Conservation (phyloP, 37 sponge, comb jelly and placozoan genomes). For the Petrosia ficiformis region DNA sequence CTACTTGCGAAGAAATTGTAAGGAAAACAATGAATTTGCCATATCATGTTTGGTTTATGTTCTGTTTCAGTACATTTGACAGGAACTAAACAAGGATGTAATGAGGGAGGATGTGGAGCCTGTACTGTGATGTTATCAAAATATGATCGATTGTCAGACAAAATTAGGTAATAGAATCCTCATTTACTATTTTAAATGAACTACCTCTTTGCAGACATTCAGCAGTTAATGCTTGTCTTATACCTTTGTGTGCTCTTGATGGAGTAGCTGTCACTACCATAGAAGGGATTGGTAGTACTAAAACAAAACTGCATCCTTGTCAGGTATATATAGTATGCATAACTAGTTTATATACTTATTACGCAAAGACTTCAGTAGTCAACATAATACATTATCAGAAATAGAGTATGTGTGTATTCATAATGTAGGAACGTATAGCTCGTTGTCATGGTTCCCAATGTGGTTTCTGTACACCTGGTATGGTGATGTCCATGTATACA, state of each 20-base stretch:
- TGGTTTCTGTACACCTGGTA: constrained; percentile 75
- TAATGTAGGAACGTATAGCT: constrained; percentile 56
- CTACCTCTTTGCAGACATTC: constrained; percentile 19
- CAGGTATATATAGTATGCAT: constrained; percentile 54
- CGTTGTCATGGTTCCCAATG: constrained; percentile 61
- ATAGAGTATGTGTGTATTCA: background rate
- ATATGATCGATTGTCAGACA: constrained; percentile 17
- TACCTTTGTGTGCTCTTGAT: constrained; percentile 76
- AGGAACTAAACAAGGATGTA: constrained; percentile 86
- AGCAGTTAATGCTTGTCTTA: constrained; percentile 79
- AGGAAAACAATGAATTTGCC: too few species aligned
- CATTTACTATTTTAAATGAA: background rate
- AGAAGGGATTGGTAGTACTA: constrained; percentile 84
- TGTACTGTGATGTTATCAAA: constrained; percentile 89
- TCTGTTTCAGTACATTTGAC: constrained; percentile 71
- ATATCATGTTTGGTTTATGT: too few species aligned
- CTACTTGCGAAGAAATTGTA: constrained; percentile 66
- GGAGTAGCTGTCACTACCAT: constrained; percentile 86
- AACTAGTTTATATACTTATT: background rate
- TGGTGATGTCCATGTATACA: constrained; percentile 76
- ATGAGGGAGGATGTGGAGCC: constrained; percentile 91
- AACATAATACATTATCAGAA: background rate
- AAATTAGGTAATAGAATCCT: constrained; percentile 16
- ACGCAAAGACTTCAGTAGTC: background rate
- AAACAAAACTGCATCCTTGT: constrained; percentile 64